Base-by-base conservation (phyloP, 2,113 vertebrate species). In the Oreochromis spilurus region DNA sequence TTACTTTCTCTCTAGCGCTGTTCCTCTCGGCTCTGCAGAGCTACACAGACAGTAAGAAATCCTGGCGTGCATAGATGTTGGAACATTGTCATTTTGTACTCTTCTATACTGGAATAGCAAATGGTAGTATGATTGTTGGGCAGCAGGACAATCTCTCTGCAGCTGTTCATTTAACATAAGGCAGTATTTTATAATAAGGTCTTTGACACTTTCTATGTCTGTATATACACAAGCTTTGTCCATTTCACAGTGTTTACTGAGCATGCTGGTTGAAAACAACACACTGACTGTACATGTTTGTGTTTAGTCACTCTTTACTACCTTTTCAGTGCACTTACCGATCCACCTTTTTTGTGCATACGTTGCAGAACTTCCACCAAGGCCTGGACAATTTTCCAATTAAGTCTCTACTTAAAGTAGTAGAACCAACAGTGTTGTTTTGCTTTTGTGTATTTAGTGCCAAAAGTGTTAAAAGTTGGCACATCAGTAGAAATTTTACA, bases 181-280 rank as follows among this genome's bases (percentile, higher is more conserved):
- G 50, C 9, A 21, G 1, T 16, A n/a, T 62, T 11, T 52, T 65
- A 12, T 60, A 75, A 19, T 29, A 45, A 81, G 78, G 67, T 84
- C 82, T 84, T 85, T 57, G 72, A 45, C 62, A 58, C 48, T 82
- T 82, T 86, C 57, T 84, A 78, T 84, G 58, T 53, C 57, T 7
- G 2, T 75, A 36, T 52, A 84, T 62, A 58, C 24, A 82, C 60
- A 86, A 38, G 2, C 29, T 19, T 80, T 12, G n/a, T 45, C 36
- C 87, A 40, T 78, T 82, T 92, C 92, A 89, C 85, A 84, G 84
- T 92, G 72, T 88, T 89, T 85, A 86, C 57, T 90, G 70, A 85
- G 81, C 89, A 89, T 94, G 89, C 89, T 91, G 89, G 85, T 89
- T 91, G 81, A 58, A 92, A 89, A 88, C 80, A 87, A 90, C 65